Conservation (phyloP, 2,797 vertebrate species). For the Pogonophryne albipinna region DNA sequence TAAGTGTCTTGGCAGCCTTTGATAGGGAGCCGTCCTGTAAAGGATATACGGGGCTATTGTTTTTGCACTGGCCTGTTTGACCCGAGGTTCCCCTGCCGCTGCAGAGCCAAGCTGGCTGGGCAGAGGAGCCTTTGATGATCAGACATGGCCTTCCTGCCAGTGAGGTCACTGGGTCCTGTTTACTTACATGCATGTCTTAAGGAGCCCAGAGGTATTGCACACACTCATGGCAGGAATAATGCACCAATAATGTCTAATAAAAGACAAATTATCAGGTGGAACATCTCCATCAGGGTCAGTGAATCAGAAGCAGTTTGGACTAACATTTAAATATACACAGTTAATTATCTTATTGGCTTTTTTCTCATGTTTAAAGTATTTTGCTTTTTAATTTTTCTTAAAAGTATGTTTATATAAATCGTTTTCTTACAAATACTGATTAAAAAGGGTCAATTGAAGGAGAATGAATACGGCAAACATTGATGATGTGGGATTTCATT, state of each 20-base stretch:
- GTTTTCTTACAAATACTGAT: background rate
- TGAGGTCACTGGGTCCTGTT: constrained; percentile 80
- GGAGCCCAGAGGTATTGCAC: constrained; percentile 67
- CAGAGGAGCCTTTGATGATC: constrained; percentile 82
- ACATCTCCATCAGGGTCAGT: constrained; percentile 11
- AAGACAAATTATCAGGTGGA: constrained; percentile 53
- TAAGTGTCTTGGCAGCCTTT: constrained; percentile 78
- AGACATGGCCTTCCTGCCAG: constrained; percentile 83
- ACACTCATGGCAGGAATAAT: constrained; percentile 62
- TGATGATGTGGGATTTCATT: constrained; percentile 2
- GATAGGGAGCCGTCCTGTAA: constrained; percentile 78
- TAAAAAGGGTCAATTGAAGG: background rate
- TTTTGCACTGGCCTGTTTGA: constrained; percentile 81
- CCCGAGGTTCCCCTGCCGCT: constrained; percentile 72
- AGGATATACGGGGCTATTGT: constrained; percentile 85
- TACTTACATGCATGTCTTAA: constrained; percentile 74
- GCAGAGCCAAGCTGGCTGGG: constrained; percentile 74
- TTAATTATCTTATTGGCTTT: background rate
- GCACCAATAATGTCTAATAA: constrained; percentile 40
- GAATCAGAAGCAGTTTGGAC: constrained; percentile 24
- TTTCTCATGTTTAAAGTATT: rapidly evolving
- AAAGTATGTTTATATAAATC: background rate
- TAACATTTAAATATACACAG: background rate
- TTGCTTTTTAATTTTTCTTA: background rate
- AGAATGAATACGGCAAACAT: background rate